Evolutionary conservation across 2,888 invertebrate species (phyloP), one percentile per base, ranked within the genome.

Genomic region (Dinocampus coccinellae): DNA sequence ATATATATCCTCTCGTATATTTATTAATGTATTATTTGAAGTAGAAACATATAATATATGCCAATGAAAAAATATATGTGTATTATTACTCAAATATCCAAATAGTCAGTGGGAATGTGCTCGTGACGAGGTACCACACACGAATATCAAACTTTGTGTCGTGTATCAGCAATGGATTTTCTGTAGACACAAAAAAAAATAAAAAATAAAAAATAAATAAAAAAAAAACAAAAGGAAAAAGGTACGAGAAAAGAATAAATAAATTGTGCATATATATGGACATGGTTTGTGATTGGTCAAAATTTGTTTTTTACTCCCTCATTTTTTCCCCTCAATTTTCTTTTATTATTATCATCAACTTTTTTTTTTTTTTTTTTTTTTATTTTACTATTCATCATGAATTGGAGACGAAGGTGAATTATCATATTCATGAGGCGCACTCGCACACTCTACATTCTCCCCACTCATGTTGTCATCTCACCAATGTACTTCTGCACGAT

Each of bases 401-500:
- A 58, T 58, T 16, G 58, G 13, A 24, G 34, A 47, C 58, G 22
- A 33, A 29, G 11, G 11, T 10, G 34, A 60, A 52, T 58, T 24
- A 61, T 60, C 60, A 71, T 69, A 57, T 68, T 74, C 72, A 62
- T 29, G 11, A 68, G 47, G 2, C n/a, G 47, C 47, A 16, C 16
- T 2, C 16, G 47, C 7, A 16, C 16, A 16, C n/a, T 7, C 47
- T 16, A 47, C 47, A n/a, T 20, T 3, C 55, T 24, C 7, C 7
- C 7, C 29, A 29, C 70, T 52, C n/a, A n/a, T n/a, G n/a, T n/a
- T 39, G 57, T 42, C 58, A 79, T 83, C 88, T 83, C 88, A 95
- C 95, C 96, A 76, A 97, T 95, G 83, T 97, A 97, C 89, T 97
- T 97, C 87, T 97, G 97, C 9, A 95, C 92, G 33, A 97, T 92